Evolutionary conservation across 2,113 vertebrate genomes (phyloP), one percentile per base, ranked within the genome.

Genomic region (Alethe diademata): DNA sequence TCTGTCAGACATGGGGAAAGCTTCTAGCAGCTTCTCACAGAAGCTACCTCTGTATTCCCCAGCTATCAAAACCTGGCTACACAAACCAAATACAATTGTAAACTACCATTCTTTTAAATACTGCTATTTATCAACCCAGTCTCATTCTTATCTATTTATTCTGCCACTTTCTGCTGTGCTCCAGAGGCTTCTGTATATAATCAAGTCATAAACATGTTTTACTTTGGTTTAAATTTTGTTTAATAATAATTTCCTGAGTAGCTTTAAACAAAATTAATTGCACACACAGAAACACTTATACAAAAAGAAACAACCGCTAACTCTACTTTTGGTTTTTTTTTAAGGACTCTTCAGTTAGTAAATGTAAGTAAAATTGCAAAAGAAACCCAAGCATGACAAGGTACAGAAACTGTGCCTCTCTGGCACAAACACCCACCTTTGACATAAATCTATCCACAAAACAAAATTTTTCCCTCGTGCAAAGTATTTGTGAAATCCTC

Each of bases 101-200:
- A 93, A n/a, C 47, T 57, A 51, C 29, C 12, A 8, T 88, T 90
- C 64, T 84, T 92, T 88, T 47, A 94, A 90, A 82, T 47, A 62
- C 42, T 42, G 14, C 22, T 72, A 47, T 81, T 64, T 78, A 78
- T 81, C 74, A 93, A 66, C 54, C 53, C 35, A 50, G 45, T 62
- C 58, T 62, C 33, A 38, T 61, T 75, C 80, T 57, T 97, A 78
- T 90, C 62, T 95, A 76, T 92, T 97, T 95, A 73, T 91, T 91
- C 71, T 93, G 62, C 24, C 81, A 94, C 74, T 78, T 95, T 87
- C 67, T 93, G 28, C 62, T 76, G 50, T 58, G 33, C 20, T 93
- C 28, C 79, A 93, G 56, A 86, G 36, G 19, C 24, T 58, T 90
- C 54, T 82, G 74, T 57, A 82, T 40, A 75, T 76, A 92, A 93